Evolutionary conservation across 2,888 invertebrate species (phyloP), one percentile per base, ranked within the genome.

Genomic region (Eristalis intricaria): DNA sequence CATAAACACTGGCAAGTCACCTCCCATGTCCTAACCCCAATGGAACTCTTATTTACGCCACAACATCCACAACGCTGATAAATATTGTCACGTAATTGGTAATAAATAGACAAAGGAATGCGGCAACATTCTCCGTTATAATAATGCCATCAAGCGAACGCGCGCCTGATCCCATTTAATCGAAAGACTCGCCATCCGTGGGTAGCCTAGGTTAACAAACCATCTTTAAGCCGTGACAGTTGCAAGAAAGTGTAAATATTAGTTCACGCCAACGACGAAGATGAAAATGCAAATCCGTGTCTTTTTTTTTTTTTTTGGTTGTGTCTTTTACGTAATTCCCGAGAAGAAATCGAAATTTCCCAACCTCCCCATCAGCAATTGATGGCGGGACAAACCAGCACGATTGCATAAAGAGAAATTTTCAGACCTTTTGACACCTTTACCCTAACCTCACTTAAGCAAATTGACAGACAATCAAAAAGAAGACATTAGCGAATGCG

Each of bases 351-450:
- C 77, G 85, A 86, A 77, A 83, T 86, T 78, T 77, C 63, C 71
- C 64, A 85, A 83, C 73, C 73, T 65, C 8, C 1, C 32, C 63
- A 50, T 50, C 50, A n/a, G n/a, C n/a, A 81, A 69, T 74, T 80
- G 43, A 22, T 50, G n/a, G 23, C 11, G 74, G 35, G 69, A 63
- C 64, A 50, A 50, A 19, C 50, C 50, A 69, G 40, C 69, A 35
- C 68, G 71, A 73, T 87, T 87, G 71, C 84, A 76, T 84, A 76
- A 80, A 80, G 84, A 69, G 87, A 87, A 84, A 87, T 84, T 50
- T 32, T 87, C 11, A 76, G 76, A 80, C 79, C 70, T 83, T 84
- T 84, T 75, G 68, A 79, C 87, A 84, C 71, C 82, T 86, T 86
- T 83, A 82, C 73, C 69, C 64, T 82, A 82, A 82, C 82, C 69